These are phyloP conservation scores for Megaceryle alcyon DNA, from an alignment of 2,797 vertebrate species.

Conservation along the genomic window DNA sequence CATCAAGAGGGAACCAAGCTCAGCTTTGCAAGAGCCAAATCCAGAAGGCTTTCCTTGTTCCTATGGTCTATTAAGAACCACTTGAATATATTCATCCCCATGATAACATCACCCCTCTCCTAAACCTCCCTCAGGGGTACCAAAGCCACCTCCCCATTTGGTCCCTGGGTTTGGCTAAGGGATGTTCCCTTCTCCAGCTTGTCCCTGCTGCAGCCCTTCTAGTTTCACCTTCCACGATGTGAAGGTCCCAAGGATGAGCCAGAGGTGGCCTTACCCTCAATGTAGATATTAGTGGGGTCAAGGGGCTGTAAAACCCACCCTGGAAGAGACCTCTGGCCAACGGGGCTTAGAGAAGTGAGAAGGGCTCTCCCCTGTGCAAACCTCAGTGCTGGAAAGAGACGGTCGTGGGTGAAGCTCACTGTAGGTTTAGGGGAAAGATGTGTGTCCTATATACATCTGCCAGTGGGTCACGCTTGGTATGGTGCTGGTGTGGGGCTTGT, in stretches of 20 bases:
- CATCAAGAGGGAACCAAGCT: not conserved
- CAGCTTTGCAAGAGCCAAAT: not conserved
- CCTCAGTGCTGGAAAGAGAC: not conserved
- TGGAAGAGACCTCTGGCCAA: not conserved
- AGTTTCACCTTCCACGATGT: not conserved
- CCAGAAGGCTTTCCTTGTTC: not conserved
- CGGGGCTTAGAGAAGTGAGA: not conserved
- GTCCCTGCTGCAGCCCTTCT: not conserved
- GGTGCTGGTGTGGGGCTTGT: not conserved
- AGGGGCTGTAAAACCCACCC: not conserved
- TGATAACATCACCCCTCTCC: fast-evolving
- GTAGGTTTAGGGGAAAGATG: too few species aligned
- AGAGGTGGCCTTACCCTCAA: not conserved
- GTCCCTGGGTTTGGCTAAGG: not conserved
- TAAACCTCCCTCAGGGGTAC: not conserved
- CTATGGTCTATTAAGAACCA: not conserved
- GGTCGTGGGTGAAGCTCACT: fast-evolving
- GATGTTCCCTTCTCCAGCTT: not conserved
- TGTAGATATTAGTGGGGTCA: fast-evolving
- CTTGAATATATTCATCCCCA: fast-evolving
- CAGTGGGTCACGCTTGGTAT: fast-evolving
- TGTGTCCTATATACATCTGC: too few species aligned
- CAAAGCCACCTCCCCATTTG: not conserved
- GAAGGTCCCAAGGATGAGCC: not conserved
- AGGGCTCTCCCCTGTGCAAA: fast-evolving